phyloP scores from a whole-genome alignment of 2,888 invertebrate genomes.

The Neelides folsomi region DNA sequence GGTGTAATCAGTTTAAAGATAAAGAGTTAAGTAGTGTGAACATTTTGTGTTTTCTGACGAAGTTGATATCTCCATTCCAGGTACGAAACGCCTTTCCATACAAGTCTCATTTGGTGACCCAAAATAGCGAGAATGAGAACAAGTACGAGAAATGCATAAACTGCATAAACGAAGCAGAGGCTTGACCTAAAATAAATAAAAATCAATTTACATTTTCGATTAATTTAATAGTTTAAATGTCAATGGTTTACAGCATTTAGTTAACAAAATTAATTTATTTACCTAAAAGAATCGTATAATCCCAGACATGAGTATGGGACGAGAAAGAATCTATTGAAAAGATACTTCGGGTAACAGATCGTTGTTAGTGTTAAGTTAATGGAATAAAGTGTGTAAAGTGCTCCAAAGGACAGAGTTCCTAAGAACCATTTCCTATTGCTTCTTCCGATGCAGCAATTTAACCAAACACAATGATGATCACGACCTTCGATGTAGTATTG shows the following conservation, averaged over 20 bases:
- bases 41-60: not conserved
- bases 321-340: slow-evolving; percentile 15
- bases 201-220: not conserved
- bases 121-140: slow-evolving; percentile 19
- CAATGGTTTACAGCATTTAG: too few species aligned
- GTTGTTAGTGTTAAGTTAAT: slow-evolving; percentile 17
- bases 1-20: too few species aligned
- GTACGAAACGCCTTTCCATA: slow-evolving; percentile 26
- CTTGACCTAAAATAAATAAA: slow-evolving; percentile 14
- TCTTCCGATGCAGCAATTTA: slow-evolving; percentile 25
- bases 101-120: slow-evolving; percentile 19
- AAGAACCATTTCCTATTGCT: slow-evolving; percentile 24
- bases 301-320: slow-evolving; percentile 22
- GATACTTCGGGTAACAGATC: slow-evolving; percentile 23
- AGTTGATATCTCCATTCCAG: slow-evolving; percentile 22
- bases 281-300: slow-evolving; percentile 10
- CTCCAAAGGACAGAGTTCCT: slow-evolving; percentile 12
- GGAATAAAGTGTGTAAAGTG: slow-evolving; percentile 18
- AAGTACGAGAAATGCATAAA: slow-evolving; percentile 18
- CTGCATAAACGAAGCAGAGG: slow-evolving; percentile 23
- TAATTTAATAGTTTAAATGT: too few species aligned
- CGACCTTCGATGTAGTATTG: slow-evolving; percentile 18
- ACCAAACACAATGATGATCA: slow-evolving; percentile 31
- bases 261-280: slow-evolving; percentile 15
- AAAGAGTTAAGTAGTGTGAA: not conserved